Base-by-base conservation (phyloP, 2,888 invertebrate species). In the Smittia sp. region DNA sequence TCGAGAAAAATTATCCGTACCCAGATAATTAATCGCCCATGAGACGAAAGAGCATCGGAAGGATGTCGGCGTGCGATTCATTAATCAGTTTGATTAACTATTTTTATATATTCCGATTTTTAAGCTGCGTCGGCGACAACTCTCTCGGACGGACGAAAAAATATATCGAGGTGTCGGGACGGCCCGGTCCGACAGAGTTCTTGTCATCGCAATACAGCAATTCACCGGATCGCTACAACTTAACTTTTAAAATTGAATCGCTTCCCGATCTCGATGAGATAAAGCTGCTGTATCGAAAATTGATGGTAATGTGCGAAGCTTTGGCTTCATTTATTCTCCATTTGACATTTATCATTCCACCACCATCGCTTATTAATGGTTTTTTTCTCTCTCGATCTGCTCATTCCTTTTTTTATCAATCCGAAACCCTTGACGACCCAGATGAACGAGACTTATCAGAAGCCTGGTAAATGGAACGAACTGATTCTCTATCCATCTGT, bases 381-480 rank as follows among this genome's bases (percentile, higher is more conserved):
- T 65, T 24, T 27, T n/a, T 13, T 32, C 24, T 46, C 46, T 24
- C 69, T 54, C 24, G 39, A 6, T 41, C 15, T 41, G 7, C 41
- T 39, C n/a, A n/a, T n/a, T n/a, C n/a, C n/a, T 54, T 54, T 62
- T 9, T 62, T 11, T 62, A 22, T 18, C 20, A 62, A 11, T 24
- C 22, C 9, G 9, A n/a, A 2, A 4, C 22, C 24, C 38, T 20
- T 18, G 15, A 15, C 9, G 52, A 46, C 18, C 27, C 84, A 89
- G 89, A 87, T 89, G 81, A 89, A 89, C 82, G 89, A 89, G 82
- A 87, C 89, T 0, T 88, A 88, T 83, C 89, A 89, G 78, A 86
- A 86, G 80, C 89, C 89, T 1, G 89, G 89, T 0, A 86, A 88
- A 75, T 90, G 89, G 89, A 88, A 89, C 79, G 89, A 90, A 76